phyloP scores from a whole-genome alignment of 2,797 vertebrate genomes.

The Sternarchorhynchus goeldii region DNA sequence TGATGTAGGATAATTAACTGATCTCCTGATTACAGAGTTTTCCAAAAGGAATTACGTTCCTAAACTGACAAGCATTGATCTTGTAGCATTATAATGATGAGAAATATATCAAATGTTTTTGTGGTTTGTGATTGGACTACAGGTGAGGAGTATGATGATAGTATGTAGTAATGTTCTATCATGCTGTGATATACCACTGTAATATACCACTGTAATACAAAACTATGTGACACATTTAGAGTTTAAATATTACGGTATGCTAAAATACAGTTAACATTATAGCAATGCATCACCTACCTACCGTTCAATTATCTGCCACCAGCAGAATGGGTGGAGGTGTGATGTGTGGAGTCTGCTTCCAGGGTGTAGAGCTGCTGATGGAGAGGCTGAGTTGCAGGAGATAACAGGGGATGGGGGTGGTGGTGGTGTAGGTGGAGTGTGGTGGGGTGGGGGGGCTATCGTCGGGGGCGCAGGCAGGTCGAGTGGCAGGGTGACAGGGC shows the following conservation, averaged over 20 bases:
- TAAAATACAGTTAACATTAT: no score
- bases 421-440: no score
- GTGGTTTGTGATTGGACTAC: no score
- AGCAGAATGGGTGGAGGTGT: constrained; percentile 5
- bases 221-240: no score
- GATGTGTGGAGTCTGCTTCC: constrained; percentile 2
- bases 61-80: neutral
- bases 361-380: constrained; percentile 21
- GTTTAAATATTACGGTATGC: no score
- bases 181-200: no score
- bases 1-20: constrained; percentile 5
- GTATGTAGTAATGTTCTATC: no score
- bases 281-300: neutral
- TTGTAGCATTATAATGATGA: no score
- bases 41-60: neutral
- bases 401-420: constrained; percentile 27
- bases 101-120: no score
- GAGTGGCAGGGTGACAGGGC: constrained; percentile 27
- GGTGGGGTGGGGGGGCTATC: constrained; percentile 35
- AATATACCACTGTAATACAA: no score
- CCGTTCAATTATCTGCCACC: neutral
- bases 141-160: no score
- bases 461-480: constrained; percentile 36
- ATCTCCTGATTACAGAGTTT: constrained; percentile 14
- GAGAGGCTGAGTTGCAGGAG: constrained; percentile 32